Evolutionary conservation across 2,113 vertebrate genomes (phyloP).

Genomic region (Onychostoma macrolepis): DNA sequence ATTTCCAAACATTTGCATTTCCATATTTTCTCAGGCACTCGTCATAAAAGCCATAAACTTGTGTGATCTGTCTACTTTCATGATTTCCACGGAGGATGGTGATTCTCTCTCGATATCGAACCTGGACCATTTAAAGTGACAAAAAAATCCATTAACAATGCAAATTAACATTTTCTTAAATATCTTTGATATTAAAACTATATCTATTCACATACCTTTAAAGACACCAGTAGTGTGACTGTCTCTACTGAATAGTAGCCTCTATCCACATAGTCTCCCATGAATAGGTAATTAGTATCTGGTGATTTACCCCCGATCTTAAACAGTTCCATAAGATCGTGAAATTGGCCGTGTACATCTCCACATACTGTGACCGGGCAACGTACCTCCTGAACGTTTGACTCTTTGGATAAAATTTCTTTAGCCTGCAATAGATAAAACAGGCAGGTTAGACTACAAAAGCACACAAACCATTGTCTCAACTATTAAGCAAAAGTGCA

Average conservation of each 20-base stretch:
- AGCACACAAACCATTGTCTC: background rate
- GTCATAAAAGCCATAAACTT: constrained; percentile 79
- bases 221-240: constrained; percentile 93
- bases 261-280: constrained; percentile 80
- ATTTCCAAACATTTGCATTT: constrained; percentile 98
- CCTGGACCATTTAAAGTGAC: constrained; percentile 71
- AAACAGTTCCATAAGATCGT: constrained; percentile 81
- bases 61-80: constrained; percentile 85
- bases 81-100: constrained; percentile 97
- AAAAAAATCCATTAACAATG: background rate
- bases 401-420: constrained; percentile 97
- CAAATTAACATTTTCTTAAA: background rate
- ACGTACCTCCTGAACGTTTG: constrained; percentile 95
- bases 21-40: constrained; percentile 96
- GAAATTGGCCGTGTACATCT: constrained; percentile 79
- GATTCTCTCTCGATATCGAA: constrained; percentile 94
- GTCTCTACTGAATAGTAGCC: constrained; percentile 94
- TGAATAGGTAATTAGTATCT: constrained; percentile 98
- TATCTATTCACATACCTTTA: constrained; percentile 83
- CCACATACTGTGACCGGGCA: constrained; percentile 94
- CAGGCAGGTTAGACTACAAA: background rate
- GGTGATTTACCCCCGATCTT: constrained; percentile 91
- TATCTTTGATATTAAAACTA: background rate
- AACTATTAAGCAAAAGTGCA: background rate
- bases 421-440: constrained; percentile 82